These are phyloP conservation scores for Murina feae DNA, from an alignment of 2,113 vertebrate genomes.

Conservation along the genomic window DNA sequence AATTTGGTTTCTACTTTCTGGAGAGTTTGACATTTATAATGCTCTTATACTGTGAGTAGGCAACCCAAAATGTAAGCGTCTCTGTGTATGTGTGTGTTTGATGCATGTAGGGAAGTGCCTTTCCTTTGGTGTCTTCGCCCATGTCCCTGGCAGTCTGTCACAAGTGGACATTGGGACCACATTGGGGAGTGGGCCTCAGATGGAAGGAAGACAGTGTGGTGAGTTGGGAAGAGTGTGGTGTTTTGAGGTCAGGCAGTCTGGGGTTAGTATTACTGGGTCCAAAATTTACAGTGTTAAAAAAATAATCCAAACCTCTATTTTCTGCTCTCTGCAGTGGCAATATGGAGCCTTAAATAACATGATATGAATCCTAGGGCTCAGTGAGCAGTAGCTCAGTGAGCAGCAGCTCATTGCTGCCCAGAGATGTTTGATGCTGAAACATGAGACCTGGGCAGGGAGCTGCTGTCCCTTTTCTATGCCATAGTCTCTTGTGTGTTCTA, in stretches of 20 bases:
- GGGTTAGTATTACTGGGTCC: not conserved
- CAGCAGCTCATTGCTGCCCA: fast-evolving
- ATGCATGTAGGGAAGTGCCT: not conserved
- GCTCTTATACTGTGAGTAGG: not conserved
- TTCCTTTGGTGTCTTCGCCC: not conserved
- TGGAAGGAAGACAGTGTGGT: not conserved
- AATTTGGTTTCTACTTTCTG: not conserved
- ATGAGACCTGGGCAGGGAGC: fast-evolving
- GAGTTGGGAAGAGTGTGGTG: not conserved
- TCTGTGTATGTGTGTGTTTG: not conserved
- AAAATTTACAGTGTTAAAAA: not conserved
- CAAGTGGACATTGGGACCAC: fast-evolving
- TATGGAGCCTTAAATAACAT: fast-evolving
- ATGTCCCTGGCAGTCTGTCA: not conserved
- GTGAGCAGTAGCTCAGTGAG: not conserved
- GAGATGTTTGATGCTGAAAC: not conserved
- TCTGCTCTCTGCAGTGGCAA: not conserved
- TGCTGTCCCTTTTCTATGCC: not conserved
- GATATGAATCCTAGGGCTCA: fast-evolving
- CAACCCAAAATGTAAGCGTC: not conserved
- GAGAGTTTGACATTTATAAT: not conserved
- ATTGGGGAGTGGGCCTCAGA: not conserved
- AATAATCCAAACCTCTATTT: not conserved
- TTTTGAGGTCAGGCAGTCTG: not conserved
- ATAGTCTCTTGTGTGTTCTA: not conserved